Evolutionary conservation across 1,140 invertebrate species (phyloP), one percentile per base, ranked within the genome.

Genomic region (Aleiodes sp.): DNA sequence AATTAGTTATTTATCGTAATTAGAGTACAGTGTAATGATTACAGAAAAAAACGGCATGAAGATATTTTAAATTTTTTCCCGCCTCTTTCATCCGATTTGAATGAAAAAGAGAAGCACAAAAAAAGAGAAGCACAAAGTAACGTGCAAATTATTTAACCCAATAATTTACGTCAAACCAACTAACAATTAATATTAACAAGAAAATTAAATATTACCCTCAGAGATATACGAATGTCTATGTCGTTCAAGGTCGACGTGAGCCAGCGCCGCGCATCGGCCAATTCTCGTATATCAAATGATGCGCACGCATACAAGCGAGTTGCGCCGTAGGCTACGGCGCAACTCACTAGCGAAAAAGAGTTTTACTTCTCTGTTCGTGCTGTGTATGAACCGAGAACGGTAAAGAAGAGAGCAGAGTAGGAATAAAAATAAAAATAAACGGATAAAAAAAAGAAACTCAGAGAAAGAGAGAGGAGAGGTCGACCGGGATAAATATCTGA

Each of bases 401-500:
- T 28, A 26, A 70, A 75, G 52, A 71, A 68, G 70, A 70, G 61
- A 46, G 69, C 73, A 69, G 72, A 70, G 72, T 57, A 73, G 68
- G 76, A 73, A 73, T 73, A 79, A 76, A 80, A 81, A 82, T 80
- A 79, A 31, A n/a, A 74, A 57, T 66, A 68, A 59, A 67, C 64
- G 65, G 35, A 67, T 70, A n/a, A n/a, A n/a, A n/a, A n/a, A n/a
- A n/a, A n/a, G n/a, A n/a, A n/a, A n/a, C n/a, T n/a, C n/a, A n/a
- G n/a, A 64, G 67, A 72, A 62, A 65, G 62, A 74, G 71, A 71
- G 73, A 73, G 74, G 78, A 82, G 84, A 84, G 82, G 82, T 84
- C 83, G 83, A 83, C 78, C 81, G 82, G 82, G 83, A 84, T 84
- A 86, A 86, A 84, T 82, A 83, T 86, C 82, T 81, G 82, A 84